Conservation (phyloP, 2,797 vertebrate genomes). For the Gadopsis marmoratus region DNA sequence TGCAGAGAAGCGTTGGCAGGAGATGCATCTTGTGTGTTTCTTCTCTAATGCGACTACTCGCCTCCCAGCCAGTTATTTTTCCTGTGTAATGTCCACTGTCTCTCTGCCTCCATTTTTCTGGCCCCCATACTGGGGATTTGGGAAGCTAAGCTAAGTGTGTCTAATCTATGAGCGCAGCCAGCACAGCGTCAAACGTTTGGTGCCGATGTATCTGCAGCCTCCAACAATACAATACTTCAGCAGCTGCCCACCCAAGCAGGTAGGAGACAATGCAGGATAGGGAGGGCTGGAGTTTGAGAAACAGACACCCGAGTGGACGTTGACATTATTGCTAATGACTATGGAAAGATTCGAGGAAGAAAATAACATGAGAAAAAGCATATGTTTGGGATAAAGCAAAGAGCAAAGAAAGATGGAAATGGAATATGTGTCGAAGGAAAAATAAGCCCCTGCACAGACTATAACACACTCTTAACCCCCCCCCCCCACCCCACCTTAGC, state of each 20-base stretch:
- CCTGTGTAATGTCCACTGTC: conserved; percentile 39
- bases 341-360: conserved; percentile 10
- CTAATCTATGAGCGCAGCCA: conserved; percentile 70
- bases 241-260: conserved; percentile 56
- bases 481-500: no score
- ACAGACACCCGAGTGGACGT: conserved; percentile 20
- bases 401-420: conserved; percentile 6
- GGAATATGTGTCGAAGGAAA: conserved; percentile 25
- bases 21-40: conserved; percentile 19
- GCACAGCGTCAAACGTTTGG: conserved; percentile 60
- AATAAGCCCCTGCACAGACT: background rate
- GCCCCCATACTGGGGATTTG: conserved; percentile 55
- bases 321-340: conserved; percentile 34
- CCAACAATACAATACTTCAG: conserved; percentile 60
- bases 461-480: background rate
- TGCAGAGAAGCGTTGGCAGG: background rate
- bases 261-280: conserved; percentile 32
- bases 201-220: conserved; percentile 52
- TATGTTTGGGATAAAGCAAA: background rate
- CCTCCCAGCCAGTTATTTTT: conserved; percentile 43
- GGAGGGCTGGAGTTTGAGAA: conserved; percentile 33
- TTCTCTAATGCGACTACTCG: conserved; percentile 11
- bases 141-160: conserved; percentile 67
- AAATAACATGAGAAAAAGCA: conserved; percentile 9
- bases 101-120: conserved; percentile 24